phyloP scores from a whole-genome alignment of 1,140 invertebrate species.

The Colletes latitarsis region DNA sequence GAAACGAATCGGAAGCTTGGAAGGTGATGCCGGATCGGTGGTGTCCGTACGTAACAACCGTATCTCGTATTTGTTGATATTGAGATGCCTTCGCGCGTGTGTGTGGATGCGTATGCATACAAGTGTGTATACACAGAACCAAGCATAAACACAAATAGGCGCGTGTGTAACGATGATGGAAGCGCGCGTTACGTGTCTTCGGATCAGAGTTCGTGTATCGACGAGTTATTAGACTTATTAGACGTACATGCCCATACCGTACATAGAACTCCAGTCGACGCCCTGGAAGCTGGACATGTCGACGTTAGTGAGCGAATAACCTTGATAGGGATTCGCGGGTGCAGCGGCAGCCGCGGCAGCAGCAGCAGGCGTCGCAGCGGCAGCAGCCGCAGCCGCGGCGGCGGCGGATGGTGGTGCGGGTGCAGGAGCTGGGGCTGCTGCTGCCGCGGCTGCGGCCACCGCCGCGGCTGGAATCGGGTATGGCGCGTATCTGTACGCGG shows the following conservation, averaged over 20 bases:
- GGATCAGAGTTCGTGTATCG: neutral
- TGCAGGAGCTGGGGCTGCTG: conserved; percentile 77
- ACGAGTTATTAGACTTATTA: conserved; percentile 75
- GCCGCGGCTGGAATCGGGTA: conserved; percentile 85
- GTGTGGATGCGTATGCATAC: too few species aligned
- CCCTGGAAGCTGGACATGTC: conserved; percentile 95
- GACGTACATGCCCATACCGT: conserved; percentile 95
- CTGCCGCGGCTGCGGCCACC: conserved; percentile 82
- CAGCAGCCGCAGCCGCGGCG: conserved; percentile 74
- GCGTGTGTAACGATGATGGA: neutral
- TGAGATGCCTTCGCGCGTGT: neutral
- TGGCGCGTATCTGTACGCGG: conserved; percentile 88
- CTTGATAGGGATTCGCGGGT: conserved; percentile 88
- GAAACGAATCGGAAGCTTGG: neutral
- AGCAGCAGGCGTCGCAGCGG: conserved; percentile 81
- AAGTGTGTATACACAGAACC: too few species aligned
- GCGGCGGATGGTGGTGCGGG: conserved; percentile 80
- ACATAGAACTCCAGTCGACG: conserved; percentile 94
- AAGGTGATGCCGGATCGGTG: neutral
- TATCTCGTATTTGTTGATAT: neutral
- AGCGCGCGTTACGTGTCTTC: neutral
- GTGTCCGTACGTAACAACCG: neutral
- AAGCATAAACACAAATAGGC: too few species aligned
- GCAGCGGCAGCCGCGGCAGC: conserved; percentile 82
- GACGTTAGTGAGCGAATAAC: conserved; percentile 92